phyloP scores from a whole-genome alignment of 1,140 invertebrate species.

The Drosophila willistoni region DNA sequence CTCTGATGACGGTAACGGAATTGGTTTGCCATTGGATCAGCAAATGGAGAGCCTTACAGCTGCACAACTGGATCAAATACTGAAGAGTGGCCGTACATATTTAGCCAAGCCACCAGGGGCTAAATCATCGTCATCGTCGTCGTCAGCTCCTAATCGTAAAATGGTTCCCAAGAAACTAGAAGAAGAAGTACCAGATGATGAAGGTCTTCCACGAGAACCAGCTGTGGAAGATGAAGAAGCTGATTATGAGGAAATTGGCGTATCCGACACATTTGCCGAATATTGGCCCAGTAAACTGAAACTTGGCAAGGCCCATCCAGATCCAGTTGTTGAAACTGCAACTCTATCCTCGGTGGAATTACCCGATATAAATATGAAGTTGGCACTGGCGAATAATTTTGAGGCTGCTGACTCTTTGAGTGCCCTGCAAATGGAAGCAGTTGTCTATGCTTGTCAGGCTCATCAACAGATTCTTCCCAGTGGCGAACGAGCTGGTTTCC shows the following conservation, averaged over 20 bases:
- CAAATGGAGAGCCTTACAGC: conserved; percentile 15
- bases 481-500: conserved; percentile 95
- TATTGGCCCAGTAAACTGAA: conserved; percentile 97
- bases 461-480: conserved; percentile 96
- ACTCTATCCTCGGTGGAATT: conserved; percentile 98
- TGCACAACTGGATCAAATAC: conserved; percentile 15
- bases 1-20: neutral
- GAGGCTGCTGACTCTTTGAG: conserved; percentile 94
- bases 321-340: conserved; percentile 99
- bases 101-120: neutral
- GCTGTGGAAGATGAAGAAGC: conserved; percentile 89
- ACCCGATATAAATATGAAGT: conserved; percentile 94
- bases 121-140: too few species aligned
- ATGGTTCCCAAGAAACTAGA: too few species aligned
- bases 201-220: neutral
- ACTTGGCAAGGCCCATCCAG: conserved; percentile 96
- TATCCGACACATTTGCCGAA: conserved; percentile 98
- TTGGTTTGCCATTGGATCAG: too few species aligned
- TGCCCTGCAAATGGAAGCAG: conserved; percentile 97
- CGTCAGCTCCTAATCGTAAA: too few species aligned
- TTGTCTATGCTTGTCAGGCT: conserved; percentile 97
- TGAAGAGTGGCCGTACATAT: conserved; percentile 21
- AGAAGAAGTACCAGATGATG: too few species aligned
- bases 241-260: conserved; percentile 98
- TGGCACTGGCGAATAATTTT: conserved; percentile 92